Evolutionary conservation across 2,113 vertebrate genomes (phyloP).

Genomic region (Nycticorax nycticorax): DNA sequence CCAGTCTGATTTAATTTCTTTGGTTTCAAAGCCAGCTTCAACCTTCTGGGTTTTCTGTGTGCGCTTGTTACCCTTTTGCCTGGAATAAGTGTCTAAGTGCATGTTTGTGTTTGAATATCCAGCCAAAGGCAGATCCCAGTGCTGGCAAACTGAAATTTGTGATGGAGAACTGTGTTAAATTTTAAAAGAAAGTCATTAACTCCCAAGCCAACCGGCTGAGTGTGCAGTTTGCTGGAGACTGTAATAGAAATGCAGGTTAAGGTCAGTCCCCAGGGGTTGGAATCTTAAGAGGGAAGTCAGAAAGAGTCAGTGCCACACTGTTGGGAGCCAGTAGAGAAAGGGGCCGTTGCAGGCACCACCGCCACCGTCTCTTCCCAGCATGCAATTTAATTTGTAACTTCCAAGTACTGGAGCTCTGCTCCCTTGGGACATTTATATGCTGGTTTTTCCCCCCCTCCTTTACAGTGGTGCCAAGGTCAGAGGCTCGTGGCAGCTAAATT

Average conservation of each 20-base stretch:
- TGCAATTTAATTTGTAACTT: background rate
- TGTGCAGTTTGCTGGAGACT: conserved; percentile 3
- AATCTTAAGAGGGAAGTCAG: background rate
- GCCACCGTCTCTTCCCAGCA: background rate
- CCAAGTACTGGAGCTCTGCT: background rate
- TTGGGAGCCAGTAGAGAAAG: background rate
- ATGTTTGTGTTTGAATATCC: background rate
- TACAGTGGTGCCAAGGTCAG: background rate
- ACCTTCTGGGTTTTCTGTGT: background rate
- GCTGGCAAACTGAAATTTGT: background rate
- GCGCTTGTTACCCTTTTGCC: background rate
- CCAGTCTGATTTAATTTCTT: background rate
- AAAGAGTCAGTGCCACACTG: background rate
- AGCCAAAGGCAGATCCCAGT: background rate
- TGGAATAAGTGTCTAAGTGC: background rate
- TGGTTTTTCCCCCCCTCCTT: accelerated
- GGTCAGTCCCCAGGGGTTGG: background rate
- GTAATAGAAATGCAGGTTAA: background rate
- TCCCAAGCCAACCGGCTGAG: conserved; percentile 22
- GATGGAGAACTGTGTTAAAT: conserved; percentile 30
- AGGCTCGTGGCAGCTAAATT: background rate
- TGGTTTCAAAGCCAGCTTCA: background rate
- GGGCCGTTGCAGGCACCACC: accelerated
- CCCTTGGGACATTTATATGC: background rate
- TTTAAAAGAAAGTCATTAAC: conserved; percentile 63